A percentile compares a stretch with the other conserved stretches of the same genome.
Conservation (phyloP, 2,888 invertebrate genomes). For the Polymixis lichenea region DNA sequence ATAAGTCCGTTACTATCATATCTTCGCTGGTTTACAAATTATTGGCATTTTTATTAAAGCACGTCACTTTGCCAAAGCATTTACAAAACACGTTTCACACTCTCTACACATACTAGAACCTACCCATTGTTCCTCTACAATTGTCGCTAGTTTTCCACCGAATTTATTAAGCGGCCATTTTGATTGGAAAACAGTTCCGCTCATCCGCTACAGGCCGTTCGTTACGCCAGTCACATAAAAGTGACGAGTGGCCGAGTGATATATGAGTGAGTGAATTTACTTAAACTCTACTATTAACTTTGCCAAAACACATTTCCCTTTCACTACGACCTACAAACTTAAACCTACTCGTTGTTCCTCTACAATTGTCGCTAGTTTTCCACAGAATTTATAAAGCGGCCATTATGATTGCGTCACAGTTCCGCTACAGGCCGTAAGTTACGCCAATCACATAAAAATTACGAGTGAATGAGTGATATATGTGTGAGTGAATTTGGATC, state of each 20-base stretch:
- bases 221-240: constrained; percentile 45
- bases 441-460: constrained; percentile 31
- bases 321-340: no score
- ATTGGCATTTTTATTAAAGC: background rate
- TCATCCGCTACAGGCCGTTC: constrained; percentile 51
- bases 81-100: background rate
- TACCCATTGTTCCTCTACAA: background rate
- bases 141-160: background rate
- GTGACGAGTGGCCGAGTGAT: no score
- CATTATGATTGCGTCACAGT: constrained; percentile 34
- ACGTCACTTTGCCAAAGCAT: background rate
- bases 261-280: no score
- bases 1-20: background rate
- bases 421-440: constrained; percentile 55
- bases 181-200: constrained; percentile 40
- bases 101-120: background rate
- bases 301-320: no score
- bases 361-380: constrained; percentile 1
- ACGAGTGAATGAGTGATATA: no score
- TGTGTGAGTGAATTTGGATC: no score
- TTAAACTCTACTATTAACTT: no score
- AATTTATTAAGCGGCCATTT: constrained; percentile 38
- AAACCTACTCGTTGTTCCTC: background rate
- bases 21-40: background rate
- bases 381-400: constrained; percentile 22